Percentiles rank a stretch among this genome's conserved stretches.
Evolutionary conservation across 2,888 invertebrate genomes (phyloP).

Genomic region (Acleris sparsana): DNA sequence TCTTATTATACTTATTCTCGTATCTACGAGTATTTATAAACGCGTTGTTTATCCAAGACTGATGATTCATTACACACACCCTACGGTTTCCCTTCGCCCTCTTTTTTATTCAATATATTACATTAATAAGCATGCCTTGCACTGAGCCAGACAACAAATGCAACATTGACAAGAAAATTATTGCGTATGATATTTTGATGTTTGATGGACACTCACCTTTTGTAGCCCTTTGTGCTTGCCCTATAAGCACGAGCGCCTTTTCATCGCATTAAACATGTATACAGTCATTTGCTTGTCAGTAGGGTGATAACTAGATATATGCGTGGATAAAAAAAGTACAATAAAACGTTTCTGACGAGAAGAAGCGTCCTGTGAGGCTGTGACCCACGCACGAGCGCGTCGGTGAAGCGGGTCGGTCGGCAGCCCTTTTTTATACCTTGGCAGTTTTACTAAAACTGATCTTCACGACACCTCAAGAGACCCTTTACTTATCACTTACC

Average conservation of each 20-base stretch:
- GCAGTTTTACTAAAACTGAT: too few species aligned
- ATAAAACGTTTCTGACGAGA: not conserved
- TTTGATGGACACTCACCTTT: slow-evolving; percentile 43
- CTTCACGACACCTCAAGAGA: not conserved
- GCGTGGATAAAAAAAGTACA: slow-evolving; percentile 21
- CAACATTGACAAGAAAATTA: slow-evolving; percentile 58
- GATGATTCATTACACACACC: too few species aligned
- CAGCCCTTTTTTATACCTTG: too few species aligned
- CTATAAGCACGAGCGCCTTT: slow-evolving; percentile 58
- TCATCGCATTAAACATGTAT: slow-evolving; percentile 55
- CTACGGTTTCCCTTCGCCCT: too few species aligned
- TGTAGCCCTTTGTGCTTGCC: slow-evolving; percentile 19
- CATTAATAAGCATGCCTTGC: not conserved
- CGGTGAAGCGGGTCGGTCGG: too few species aligned
- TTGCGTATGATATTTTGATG: slow-evolving; percentile 44
- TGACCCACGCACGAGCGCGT: too few species aligned
- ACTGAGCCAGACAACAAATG: slow-evolving; percentile 23
- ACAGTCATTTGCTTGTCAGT: slow-evolving; percentile 48
- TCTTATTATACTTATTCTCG: too few species aligned
- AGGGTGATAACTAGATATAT: slow-evolving; percentile 15
- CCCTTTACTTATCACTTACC: not conserved
- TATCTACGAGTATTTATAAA: too few species aligned
- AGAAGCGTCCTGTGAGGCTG: not conserved
- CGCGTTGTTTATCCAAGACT: too few species aligned
- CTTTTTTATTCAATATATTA: too few species aligned